Conservation (phyloP, 2,797 vertebrate genomes). For the Glyptemys insculpta region DNA sequence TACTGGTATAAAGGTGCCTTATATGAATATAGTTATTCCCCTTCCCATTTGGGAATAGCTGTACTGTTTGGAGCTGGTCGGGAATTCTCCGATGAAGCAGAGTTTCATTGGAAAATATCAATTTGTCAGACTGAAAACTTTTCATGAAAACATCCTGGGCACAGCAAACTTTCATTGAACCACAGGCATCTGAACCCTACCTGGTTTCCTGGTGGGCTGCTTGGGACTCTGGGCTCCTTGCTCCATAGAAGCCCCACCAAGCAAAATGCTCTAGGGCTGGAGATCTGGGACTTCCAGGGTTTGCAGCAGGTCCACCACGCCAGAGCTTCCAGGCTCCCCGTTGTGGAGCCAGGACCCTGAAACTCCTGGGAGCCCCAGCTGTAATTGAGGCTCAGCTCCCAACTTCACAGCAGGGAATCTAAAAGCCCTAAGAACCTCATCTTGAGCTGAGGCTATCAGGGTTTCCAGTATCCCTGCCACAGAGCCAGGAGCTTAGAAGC, state of each 20-base stretch:
- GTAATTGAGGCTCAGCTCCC: neutral
- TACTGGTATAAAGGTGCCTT: neutral
- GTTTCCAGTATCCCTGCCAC: neutral
- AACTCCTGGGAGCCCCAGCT: neutral
- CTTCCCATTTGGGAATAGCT: neutral
- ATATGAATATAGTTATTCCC: neutral
- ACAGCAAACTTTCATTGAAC: neutral
- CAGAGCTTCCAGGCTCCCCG: neutral
- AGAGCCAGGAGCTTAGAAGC: neutral
- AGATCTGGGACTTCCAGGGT: neutral
- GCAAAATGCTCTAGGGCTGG: neutral
- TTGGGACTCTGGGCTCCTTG: neutral
- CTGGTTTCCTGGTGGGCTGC: neutral
- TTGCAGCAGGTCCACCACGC: neutral
- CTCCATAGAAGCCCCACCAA: too few relatives aligned
- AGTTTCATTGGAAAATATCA: neutral
- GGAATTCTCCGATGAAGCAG: neutral
- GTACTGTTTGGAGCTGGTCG: neutral
- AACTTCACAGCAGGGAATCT: neutral
- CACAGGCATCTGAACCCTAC: neutral
- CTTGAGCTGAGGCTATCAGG: neutral
- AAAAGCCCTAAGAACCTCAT: neutral
- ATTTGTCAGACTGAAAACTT: neutral
- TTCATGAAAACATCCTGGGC: too few relatives aligned
- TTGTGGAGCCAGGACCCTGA: neutral